Conservation (phyloP, 2,888 invertebrate genomes). For the Sussaba pulchella region DNA sequence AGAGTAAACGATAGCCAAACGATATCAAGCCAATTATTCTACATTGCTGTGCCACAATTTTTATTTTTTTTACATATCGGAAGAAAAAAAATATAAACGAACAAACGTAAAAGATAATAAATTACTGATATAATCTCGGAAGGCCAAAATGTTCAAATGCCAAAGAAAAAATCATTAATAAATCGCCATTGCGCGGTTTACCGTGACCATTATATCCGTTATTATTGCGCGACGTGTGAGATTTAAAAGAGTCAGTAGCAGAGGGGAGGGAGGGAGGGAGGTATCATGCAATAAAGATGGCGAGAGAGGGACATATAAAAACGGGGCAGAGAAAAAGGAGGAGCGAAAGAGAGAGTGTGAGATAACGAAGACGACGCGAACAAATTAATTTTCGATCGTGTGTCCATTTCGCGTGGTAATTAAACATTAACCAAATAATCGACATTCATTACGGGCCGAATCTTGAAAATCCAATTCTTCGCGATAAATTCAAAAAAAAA, state of each 20-base stretch:
- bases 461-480: constrained; percentile 57
- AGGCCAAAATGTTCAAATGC: constrained; percentile 53
- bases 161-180: no score
- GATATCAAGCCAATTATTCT: constrained; percentile 50
- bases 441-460: constrained; percentile 58
- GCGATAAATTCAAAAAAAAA: constrained; percentile 40
- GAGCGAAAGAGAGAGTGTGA: not conserved
- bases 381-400: constrained; percentile 57
- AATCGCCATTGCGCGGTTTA: constrained; percentile 39
- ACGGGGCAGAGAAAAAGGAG: not conserved
- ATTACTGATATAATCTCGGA: constrained; percentile 48
- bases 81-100: constrained; percentile 19
- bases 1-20: constrained; percentile 25
- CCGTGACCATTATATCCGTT: constrained; percentile 64
- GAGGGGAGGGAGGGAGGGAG: not conserved
- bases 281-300: no score
- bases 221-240: constrained; percentile 50
- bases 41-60: constrained; percentile 56
- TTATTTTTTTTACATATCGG: constrained; percentile 34
- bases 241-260: constrained; percentile 26
- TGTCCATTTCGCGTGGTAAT: constrained; percentile 54
- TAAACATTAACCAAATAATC: constrained; percentile 43
- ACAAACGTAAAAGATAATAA: constrained; percentile 26
- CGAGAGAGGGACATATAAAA: no score
- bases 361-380: constrained; percentile 40